These are phyloP conservation scores for Sebastes taczanowskii DNA, from an alignment of 2,797 vertebrate species.

Conservation along the genomic window DNA sequence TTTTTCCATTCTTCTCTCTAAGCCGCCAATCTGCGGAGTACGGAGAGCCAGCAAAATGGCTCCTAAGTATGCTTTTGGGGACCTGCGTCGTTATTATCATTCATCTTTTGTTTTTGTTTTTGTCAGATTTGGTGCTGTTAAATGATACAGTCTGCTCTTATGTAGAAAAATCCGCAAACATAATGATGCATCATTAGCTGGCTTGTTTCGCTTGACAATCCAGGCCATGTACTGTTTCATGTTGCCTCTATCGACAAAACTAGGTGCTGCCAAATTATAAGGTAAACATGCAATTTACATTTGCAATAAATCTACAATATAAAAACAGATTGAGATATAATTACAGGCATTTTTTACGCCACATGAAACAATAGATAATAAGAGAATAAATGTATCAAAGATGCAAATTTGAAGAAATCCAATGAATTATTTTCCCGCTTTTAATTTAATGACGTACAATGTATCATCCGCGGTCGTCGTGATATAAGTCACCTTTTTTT, in stretches of 20 bases:
- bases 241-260: background rate
- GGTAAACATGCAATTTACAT: background rate
- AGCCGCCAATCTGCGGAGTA: conserved; percentile 27
- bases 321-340: background rate
- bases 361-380: background rate
- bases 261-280: background rate
- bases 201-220: conserved; percentile 31
- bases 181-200: conserved; percentile 42
- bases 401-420: background rate
- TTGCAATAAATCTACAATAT: background rate
- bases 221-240: background rate
- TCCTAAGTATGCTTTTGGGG: conserved; percentile 39
- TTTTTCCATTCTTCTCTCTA: conserved; percentile 18
- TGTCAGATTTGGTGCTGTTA: conserved; percentile 21
- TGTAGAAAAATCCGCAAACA: conserved; percentile 25
- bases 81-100: conserved; percentile 29
- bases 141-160: conserved; percentile 38
- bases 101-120: conserved; percentile 40
- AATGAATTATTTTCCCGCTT: background rate
- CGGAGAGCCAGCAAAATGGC: conserved; percentile 30
- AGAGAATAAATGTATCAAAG: background rate
- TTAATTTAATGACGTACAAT: background rate
- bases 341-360: background rate
- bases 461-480: background rate
- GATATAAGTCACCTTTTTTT: conserved; percentile 19